phyloP scores from a whole-genome alignment of 2,113 vertebrate genomes.

The Petromus typicus region DNA sequence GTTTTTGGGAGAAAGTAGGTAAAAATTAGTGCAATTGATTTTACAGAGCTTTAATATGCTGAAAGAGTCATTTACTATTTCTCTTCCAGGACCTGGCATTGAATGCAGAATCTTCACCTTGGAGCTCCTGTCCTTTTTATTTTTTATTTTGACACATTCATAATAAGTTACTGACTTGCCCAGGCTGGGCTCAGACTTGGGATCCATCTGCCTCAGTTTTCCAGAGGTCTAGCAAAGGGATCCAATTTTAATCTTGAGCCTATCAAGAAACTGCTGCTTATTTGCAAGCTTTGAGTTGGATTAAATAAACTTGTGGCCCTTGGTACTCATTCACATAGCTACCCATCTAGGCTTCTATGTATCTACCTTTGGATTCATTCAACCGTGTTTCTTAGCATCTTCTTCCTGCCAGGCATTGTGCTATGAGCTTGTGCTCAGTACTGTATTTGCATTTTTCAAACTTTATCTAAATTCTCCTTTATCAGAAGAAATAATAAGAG shows the following conservation, averaged over 20 bases:
- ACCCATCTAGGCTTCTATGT: not conserved
- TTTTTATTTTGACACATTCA: not conserved
- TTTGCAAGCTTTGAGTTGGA: not conserved
- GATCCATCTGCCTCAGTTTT: not conserved
- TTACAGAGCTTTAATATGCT: conserved; percentile 20
- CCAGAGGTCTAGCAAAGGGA: not conserved
- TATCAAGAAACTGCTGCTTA: conserved; percentile 39
- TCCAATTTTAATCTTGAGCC: conserved; percentile 14
- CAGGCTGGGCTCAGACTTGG: not conserved
- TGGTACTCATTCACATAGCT: not conserved
- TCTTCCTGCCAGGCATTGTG: not conserved
- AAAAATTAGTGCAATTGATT: not conserved
- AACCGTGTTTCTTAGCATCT: not conserved
- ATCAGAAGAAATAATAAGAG: not conserved
- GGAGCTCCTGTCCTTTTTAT: not conserved
- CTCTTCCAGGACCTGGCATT: not conserved
- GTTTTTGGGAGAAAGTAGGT: conserved; percentile 5
- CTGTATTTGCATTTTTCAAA: not conserved
- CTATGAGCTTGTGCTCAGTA: not conserved
- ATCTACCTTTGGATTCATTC: not conserved
- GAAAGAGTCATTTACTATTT: not conserved
- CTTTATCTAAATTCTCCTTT: conserved; percentile 31
- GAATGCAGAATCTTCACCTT: not conserved
- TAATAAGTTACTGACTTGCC: not conserved
- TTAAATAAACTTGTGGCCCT: conserved; percentile 48